Evolutionary conservation across 2,888 invertebrate genomes (phyloP).

Genomic region (Agriotes lineatus): DNA sequence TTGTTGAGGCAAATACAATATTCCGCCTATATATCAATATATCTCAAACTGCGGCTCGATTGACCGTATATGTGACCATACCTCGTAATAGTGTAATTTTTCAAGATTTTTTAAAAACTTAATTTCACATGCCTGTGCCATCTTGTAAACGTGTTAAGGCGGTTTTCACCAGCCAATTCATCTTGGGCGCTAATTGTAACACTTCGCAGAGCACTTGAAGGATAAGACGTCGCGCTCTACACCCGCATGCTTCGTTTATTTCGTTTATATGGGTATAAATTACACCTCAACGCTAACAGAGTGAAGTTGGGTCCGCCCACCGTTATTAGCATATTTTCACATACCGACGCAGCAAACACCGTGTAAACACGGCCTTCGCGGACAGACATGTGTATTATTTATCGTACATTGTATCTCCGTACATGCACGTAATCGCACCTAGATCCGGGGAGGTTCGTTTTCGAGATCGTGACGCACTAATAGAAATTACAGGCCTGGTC

Average conservation of each 20-base stretch:
- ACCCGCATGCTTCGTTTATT: conserved; percentile 13
- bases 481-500: too few species aligned
- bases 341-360: conserved; percentile 37
- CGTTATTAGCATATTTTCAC: conserved; percentile 47
- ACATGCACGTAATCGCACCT: conserved; percentile 19
- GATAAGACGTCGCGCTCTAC: background rate
- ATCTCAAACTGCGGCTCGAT: too few species aligned
- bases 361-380: conserved; percentile 46
- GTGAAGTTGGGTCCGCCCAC: conserved; percentile 15
- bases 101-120: too few species aligned
- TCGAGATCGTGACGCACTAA: too few species aligned
- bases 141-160: too few species aligned
- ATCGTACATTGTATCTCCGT: conserved; percentile 26
- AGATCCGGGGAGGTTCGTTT: conserved; percentile 7
- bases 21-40: too few species aligned
- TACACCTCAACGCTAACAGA: background rate
- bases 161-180: too few species aligned
- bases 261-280: conserved; percentile 6
- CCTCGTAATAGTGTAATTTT: too few species aligned
- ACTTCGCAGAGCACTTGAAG: background rate
- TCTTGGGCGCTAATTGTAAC: background rate
- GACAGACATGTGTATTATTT: conserved; percentile 35
- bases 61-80: too few species aligned
- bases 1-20: too few species aligned
- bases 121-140: too few species aligned